These are phyloP conservation scores for Drosophila sproati DNA, from an alignment of 1,140 invertebrate genomes.

Conservation along the genomic window DNA sequence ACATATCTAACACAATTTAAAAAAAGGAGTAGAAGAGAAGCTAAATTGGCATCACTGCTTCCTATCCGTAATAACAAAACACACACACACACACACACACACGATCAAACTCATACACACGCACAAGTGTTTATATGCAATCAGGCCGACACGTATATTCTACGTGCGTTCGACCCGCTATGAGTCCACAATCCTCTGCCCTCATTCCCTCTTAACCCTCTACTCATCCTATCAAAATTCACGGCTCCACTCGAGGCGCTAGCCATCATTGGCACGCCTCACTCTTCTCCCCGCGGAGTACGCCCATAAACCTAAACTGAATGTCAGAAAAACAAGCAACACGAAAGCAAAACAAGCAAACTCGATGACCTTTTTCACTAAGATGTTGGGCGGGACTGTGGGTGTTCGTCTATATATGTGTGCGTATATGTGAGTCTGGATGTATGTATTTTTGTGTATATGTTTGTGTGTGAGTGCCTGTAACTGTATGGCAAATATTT, in stretches of 20 bases:
- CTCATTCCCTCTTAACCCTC: constrained; percentile 1
- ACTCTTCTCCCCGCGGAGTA: constrained; percentile 15
- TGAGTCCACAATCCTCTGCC: constrained; percentile 1
- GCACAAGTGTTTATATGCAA: constrained; percentile 73
- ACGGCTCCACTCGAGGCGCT: constrained; percentile 11
- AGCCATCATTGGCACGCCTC: constrained; percentile 61
- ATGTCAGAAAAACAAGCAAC: constrained; percentile 42
- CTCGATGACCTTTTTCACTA: constrained; percentile 64
- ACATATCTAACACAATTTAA: neutral
- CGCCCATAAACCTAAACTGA: constrained; percentile 53
- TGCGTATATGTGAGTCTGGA: neutral
- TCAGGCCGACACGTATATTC: constrained; percentile 75
- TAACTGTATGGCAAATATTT: constrained; percentile 63
- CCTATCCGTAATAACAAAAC: neutral
- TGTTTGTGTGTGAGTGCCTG: constrained; percentile 20
- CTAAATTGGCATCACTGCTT: neutral
- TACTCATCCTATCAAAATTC: neutral
- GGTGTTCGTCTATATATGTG: constrained; percentile 5
- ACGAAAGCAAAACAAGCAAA: constrained; percentile 39
- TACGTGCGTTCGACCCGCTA: constrained; percentile 54
- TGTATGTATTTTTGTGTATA: constrained; percentile 20
- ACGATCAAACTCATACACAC: constrained; percentile 18
- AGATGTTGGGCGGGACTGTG: constrained; percentile 49
- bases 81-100: constrained; percentile 15
- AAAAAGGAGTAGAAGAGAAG: neutral